Base-by-base conservation (phyloP, 2,113 vertebrate genomes). In the Tetraodon nigroviridis region DNA sequence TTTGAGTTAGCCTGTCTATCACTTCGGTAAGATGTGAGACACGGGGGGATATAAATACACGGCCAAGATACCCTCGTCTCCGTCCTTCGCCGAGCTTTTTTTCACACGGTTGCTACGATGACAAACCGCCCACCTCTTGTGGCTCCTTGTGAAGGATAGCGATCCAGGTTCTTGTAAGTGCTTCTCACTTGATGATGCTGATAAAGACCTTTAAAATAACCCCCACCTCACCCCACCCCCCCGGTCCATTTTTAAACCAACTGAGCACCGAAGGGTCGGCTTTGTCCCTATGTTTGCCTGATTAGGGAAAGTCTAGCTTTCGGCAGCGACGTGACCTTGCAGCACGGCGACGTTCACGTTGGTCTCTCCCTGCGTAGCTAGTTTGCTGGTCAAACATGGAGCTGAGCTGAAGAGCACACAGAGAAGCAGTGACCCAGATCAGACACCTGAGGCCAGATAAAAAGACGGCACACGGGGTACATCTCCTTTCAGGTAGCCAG, bases 21-120 rank as follows among this genome's bases (percentile, higher is more conserved):
- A 83, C 71, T 76, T 71, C n/a, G 52, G 60, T 82, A 75, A 88
- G 84, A 88, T 55, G 77, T 86, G 74, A 87, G 82, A 86, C 81
- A 76, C 81, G 73, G 67, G 60, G 60, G 74, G 84, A 83, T 89
- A 89, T 83, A 88, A 88, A 90, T 90, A 90, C 78, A 70, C 73
- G 47, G 61, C 71, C 69, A 64, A 60, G 79, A 88, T 89, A 77
- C 75, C 68, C 82, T 77, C 70, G 75, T 82, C 79, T 75, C 80
- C 76, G 75, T 75, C 83, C 68, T 63, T 80, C 51, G 52, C 73
- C 78, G 82, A 51, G 70, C 63, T 67, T 52, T 51, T 48, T 65
- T 72, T 72, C 69, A 16, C 64, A 48, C 70, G 73, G 62, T 63
- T 70, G 29, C 53, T 61, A 49, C 73, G 62, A 83, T 75, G 74